A percentile compares a stretch with the other conserved stretches of the same genome.
These are phyloP conservation scores for Diadumene lineata DNA, from an alignment of 92 coral and sea anemone genomes.

Conservation along the genomic window DNA sequence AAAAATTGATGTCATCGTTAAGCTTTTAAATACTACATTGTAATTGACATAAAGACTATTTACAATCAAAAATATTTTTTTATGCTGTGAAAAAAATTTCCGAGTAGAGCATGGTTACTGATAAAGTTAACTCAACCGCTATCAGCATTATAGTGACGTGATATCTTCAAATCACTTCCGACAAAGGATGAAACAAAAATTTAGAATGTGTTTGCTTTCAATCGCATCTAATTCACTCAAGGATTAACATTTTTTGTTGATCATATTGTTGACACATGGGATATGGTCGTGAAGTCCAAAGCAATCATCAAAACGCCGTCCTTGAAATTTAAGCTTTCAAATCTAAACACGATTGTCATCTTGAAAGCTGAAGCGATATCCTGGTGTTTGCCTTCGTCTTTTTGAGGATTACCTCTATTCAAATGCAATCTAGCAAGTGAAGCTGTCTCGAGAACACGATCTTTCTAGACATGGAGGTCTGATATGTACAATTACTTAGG, in stretches of 20 bases:
- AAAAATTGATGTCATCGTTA: too few relatives aligned
- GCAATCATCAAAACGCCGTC: slow-evolving; percentile 19
- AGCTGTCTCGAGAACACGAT: slow-evolving; percentile 6
- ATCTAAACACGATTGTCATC: slow-evolving; percentile 23
- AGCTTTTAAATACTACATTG: background rate
- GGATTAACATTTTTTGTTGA: background rate
- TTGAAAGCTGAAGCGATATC: slow-evolving; percentile 14
- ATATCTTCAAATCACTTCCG: slow-evolving; percentile 3
- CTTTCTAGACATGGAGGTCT: too few relatives aligned
- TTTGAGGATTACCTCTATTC: slow-evolving; percentile 20
- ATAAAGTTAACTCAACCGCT: slow-evolving; percentile 1
- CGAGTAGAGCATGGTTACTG: too few relatives aligned
- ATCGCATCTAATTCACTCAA: background rate
- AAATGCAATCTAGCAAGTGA: slow-evolving; percentile 11
- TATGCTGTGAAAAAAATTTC: too few relatives aligned
- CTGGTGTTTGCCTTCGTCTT: slow-evolving; percentile 21
- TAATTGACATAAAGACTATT: too few relatives aligned
- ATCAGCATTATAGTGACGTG: background rate
- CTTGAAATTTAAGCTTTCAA: slow-evolving; percentile 10
- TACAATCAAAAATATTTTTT: too few relatives aligned
- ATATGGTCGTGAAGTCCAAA: slow-evolving; percentile 8
- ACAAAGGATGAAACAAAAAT: background rate
- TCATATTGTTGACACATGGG: slow-evolving; percentile 3
- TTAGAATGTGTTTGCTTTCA: background rate
- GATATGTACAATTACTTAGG: too few relatives aligned